A percentile compares a stretch with the other conserved stretches of the same genome.
These are phyloP conservation scores for Pseudococcus viburni DNA, from an alignment of 2,888 invertebrate species.

Conservation along the genomic window DNA sequence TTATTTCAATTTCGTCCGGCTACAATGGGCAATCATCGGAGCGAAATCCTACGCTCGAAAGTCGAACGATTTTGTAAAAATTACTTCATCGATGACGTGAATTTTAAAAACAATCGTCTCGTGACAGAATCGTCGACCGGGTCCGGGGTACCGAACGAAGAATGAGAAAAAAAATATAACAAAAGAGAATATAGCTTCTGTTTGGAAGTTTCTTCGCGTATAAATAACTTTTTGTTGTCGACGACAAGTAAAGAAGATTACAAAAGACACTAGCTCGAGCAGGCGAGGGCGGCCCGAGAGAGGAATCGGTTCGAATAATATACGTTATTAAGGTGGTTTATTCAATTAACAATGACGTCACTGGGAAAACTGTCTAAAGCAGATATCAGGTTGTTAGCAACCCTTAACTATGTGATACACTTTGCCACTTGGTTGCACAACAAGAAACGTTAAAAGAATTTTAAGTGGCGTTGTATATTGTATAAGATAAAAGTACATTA, in stretches of 20 bases:
- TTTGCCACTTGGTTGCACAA: conserved; percentile 66
- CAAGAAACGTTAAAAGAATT: conserved; percentile 62
- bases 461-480: conserved; percentile 52
- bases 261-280: conserved; percentile 53
- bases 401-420: conserved; percentile 66
- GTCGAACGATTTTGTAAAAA: conserved; percentile 31
- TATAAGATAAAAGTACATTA: conserved; percentile 48
- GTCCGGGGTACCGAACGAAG: not conserved
- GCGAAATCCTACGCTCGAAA: conserved; percentile 13
- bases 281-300: not conserved
- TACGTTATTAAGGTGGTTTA: conserved; percentile 66
- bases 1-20: not conserved
- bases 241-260: conserved; percentile 64
- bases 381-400: conserved; percentile 64
- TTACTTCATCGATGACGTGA: conserved; percentile 40
- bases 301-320: conserved; percentile 54
- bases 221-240: conserved; percentile 62
- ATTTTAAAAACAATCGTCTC: conserved; percentile 51
- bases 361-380: conserved; percentile 63
- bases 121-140: not conserved
- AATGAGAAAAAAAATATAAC: not conserved
- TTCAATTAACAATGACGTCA: conserved; percentile 65
- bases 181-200: conserved; percentile 49
- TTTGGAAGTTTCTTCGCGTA: conserved; percentile 64
- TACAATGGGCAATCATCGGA: not conserved